A percentile compares a stretch with the other conserved stretches of the same genome.
These are phyloP conservation scores for Ceyx cyanopectus DNA, from an alignment of 2,113 vertebrate genomes.

Conservation along the genomic window DNA sequence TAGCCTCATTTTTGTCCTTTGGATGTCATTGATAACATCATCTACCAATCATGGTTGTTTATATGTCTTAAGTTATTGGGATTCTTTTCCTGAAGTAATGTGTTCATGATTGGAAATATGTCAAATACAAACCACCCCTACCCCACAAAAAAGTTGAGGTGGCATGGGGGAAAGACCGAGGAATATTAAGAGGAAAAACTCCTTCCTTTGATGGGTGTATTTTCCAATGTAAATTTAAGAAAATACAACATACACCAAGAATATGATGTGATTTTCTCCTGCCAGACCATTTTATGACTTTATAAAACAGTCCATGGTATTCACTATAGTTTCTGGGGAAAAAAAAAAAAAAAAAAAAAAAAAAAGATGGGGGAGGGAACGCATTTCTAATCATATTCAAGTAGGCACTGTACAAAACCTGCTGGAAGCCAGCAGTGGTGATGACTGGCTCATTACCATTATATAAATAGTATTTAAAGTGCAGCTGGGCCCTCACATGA, in stretches of 20 bases:
- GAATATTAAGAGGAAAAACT: conserved; percentile 42
- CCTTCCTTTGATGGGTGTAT: conserved; percentile 28
- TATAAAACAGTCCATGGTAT: conserved; percentile 59
- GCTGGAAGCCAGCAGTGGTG: conserved; percentile 49
- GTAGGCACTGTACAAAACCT: conserved; percentile 54
- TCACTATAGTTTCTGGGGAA: conserved; percentile 63
- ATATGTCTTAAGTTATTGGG: not conserved
- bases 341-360: conserved; percentile 3
- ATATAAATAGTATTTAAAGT: conserved; percentile 62
- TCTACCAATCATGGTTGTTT: conserved; percentile 5
- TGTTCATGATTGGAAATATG: not conserved
- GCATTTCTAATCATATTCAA: conserved; percentile 68
- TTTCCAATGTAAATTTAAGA: conserved; percentile 69
- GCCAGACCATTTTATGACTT: conserved; percentile 63
- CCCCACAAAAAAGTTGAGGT: not conserved
- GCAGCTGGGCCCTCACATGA: conserved; percentile 74
- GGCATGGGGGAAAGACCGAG: not conserved
- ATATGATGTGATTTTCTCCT: conserved; percentile 72
- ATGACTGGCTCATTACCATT: conserved; percentile 64
- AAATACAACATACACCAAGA: conserved; percentile 67
- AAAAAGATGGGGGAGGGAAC: not conserved
- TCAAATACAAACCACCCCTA: not conserved
- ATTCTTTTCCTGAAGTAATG: not conserved
- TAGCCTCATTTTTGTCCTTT: conserved; percentile 28
- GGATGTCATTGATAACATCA: conserved; percentile 30